A percentile compares a stretch with the other conserved stretches of the same genome.
phyloP scores from a whole-genome alignment of 2,113 vertebrate species.

The Ictalurus furcatus region DNA sequence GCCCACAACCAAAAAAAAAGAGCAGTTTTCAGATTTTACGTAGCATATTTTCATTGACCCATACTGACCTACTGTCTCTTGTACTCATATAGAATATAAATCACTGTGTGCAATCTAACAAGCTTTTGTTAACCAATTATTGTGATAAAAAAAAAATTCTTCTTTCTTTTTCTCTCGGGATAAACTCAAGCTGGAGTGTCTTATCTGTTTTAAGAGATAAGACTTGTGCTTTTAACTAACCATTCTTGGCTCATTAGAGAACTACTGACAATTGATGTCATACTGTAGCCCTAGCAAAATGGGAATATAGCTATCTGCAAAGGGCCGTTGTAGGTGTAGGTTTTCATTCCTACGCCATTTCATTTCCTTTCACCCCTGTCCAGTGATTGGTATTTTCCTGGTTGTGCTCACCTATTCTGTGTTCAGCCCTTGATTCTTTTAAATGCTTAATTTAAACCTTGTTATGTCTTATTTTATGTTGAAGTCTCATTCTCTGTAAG shows the following conservation, averaged over 20 bases:
- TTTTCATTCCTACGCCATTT: background rate
- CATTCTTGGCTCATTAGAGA: background rate
- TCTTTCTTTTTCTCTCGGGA: background rate
- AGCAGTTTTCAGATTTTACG: slow-evolving; percentile 17
- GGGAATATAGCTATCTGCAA: background rate
- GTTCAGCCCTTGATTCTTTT: background rate
- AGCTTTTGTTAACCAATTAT: background rate
- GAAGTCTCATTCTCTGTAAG: background rate
- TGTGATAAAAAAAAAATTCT: slow-evolving; percentile 2
- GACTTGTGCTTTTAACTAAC: background rate
- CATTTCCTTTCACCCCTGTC: background rate
- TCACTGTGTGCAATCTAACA: slow-evolving; percentile 1
- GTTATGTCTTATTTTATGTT: background rate
- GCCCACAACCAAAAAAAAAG: slow-evolving; percentile 1
- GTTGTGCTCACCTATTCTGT: background rate
- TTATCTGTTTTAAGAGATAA: slow-evolving; percentile 8
- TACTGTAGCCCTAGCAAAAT: background rate
- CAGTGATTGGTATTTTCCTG: background rate
- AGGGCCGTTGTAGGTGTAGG: background rate
- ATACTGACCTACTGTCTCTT: slow-evolving; percentile 19
- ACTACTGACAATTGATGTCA: background rate
- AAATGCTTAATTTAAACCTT: background rate
- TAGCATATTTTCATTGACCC: slow-evolving; percentile 17
- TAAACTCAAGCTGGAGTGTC: background rate
- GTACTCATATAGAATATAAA: slow-evolving; percentile 13